These are phyloP conservation scores for Melospiza georgiana DNA, from an alignment of 2,113 vertebrate species.

Conservation along the genomic window DNA sequence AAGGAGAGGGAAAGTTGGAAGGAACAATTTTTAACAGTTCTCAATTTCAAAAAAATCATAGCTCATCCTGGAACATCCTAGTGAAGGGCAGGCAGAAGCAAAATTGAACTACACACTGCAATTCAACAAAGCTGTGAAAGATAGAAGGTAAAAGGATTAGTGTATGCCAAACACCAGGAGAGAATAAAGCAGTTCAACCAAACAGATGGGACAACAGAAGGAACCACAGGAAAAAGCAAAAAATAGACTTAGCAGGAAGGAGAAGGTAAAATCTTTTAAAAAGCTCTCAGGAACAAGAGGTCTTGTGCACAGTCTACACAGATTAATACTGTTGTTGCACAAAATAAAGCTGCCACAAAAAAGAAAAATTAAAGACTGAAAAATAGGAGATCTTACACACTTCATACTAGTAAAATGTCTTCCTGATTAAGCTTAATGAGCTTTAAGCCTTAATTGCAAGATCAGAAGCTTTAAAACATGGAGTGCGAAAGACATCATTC, in stretches of 20 bases:
- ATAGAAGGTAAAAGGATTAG: background rate
- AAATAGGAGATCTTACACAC: background rate
- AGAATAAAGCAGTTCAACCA: slow-evolving; percentile 4
- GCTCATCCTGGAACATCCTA: background rate
- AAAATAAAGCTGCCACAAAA: background rate
- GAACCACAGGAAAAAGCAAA: slow-evolving; percentile 41
- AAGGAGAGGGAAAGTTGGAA: background rate
- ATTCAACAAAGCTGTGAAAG: background rate
- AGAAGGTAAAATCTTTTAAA: slow-evolving; percentile 45
- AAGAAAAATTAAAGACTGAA: background rate
- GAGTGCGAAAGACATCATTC: background rate
- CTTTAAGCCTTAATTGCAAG: background rate
- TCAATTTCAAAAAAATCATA: background rate
- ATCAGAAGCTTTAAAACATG: background rate
- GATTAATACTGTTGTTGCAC: background rate
- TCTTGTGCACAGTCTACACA: background rate
- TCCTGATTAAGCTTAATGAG: background rate
- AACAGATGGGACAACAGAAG: slow-evolving; percentile 61
- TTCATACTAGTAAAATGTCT: background rate
- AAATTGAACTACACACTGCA: background rate
- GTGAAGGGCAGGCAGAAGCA: background rate
- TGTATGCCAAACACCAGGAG: background rate
- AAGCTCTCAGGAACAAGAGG: slow-evolving; percentile 15
- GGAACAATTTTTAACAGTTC: background rate
- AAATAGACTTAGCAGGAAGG: background rate